phyloP scores from a whole-genome alignment of 1,140 invertebrate species.

The Coelopa frigida region DNA sequence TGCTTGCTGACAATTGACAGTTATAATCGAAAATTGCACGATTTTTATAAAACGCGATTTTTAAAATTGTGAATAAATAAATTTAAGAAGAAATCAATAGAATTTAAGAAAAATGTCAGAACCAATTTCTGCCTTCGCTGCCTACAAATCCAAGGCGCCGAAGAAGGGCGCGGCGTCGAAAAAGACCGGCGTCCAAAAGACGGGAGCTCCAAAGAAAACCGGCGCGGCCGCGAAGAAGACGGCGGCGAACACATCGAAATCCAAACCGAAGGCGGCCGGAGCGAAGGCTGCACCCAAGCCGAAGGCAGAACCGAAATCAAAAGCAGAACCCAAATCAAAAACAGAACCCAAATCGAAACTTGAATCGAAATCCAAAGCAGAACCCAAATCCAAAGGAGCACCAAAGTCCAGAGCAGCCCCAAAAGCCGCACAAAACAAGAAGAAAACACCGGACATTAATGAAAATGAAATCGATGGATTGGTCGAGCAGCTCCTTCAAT shows the following conservation, averaged over 20 bases:
- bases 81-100: neutral
- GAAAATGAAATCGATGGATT: conserved; percentile 1
- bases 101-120: conserved; percentile 10
- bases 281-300: neutral
- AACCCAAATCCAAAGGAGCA: neutral
- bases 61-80: too few relatives aligned
- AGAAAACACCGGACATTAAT: neutral
- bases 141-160: conserved; percentile 4
- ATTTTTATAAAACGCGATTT: too few relatives aligned
- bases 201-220: neutral
- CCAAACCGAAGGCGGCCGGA: conserved; percentile 1
- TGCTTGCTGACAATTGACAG: too few relatives aligned
- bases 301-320: neutral
- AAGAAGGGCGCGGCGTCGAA: conserved; percentile 4
- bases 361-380: neutral
- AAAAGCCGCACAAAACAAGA: neutral
- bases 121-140: conserved; percentile 13
- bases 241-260: too few relatives aligned
- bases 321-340: neutral
- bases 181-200: neutral
- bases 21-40: too few relatives aligned
- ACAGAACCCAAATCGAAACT: neutral
- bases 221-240: too few relatives aligned
- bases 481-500: conserved; percentile 6
- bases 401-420: neutral